Percentiles rank a stretch among this genome's conserved stretches.
Conservation (phyloP, 2,888 invertebrate genomes). For the Rhogogaster chlorosoma region DNA sequence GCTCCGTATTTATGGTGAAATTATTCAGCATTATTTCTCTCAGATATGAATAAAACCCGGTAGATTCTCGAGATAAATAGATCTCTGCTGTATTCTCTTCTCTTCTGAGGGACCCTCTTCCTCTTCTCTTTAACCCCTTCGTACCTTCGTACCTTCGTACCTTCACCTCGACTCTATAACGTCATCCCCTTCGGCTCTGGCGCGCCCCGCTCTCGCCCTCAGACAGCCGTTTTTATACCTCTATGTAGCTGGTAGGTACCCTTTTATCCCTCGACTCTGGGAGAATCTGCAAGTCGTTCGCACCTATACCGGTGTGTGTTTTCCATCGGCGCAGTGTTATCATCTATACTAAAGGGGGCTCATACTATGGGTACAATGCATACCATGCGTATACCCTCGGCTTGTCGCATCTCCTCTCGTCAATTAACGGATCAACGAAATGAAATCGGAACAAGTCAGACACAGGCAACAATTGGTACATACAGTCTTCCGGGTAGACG, state of each 20-base stretch:
- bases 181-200: not conserved
- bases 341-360: not conserved
- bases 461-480: too few species aligned
- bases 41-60: slow-evolving; percentile 73
- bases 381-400: not conserved
- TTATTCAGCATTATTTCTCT: slow-evolving; percentile 75
- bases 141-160: not conserved
- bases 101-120: not conserved
- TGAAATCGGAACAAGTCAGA: not conserved
- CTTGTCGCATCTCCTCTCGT: not conserved
- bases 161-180: not conserved
- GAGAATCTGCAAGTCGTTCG: not conserved
- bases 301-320: not conserved
- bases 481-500: too few species aligned
- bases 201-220: not conserved
- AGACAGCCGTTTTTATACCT: not conserved
- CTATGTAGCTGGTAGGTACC: not conserved
- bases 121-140: not conserved
- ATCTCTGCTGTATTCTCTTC: slow-evolving; percentile 52
- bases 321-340: not conserved
- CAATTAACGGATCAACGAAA: not conserved
- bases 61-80: slow-evolving; percentile 68
- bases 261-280: not conserved
- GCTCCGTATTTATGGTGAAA: slow-evolving; percentile 75
- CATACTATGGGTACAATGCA: too few species aligned